Percentiles rank a stretch among this genome's conserved stretches.
Conservation (phyloP, 2,888 invertebrate genomes). For the Ephialtes manifestator region DNA sequence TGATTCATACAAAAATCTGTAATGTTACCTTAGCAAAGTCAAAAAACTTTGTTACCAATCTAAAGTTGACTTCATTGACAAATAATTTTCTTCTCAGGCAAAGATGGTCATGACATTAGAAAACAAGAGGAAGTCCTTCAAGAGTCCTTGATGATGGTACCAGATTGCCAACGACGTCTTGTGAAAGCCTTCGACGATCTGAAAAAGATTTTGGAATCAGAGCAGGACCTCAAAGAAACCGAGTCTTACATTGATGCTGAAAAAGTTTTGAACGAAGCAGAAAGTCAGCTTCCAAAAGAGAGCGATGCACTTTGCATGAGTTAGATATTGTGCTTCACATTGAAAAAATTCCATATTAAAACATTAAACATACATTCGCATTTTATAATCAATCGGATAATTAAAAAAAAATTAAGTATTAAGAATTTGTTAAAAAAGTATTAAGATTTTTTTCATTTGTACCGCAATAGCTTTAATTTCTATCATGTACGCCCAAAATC, state of each 20-base stretch:
- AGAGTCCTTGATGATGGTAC: constrained; percentile 97
- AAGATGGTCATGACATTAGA: constrained; percentile 92
- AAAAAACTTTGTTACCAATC: background rate
- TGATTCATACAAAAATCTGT: too few species aligned
- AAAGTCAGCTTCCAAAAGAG: constrained; percentile 79
- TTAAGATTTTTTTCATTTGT: constrained; percentile 8
- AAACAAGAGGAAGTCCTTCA: constrained; percentile 96
- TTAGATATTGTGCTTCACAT: constrained; percentile 10
- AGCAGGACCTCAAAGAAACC: constrained; percentile 92
- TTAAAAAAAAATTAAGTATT: constrained; percentile 14
- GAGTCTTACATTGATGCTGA: constrained; percentile 91
- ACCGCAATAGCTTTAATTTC: constrained; percentile 29
- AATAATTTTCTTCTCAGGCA: constrained; percentile 85
- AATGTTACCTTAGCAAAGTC: too few species aligned
- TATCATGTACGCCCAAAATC: constrained; percentile 55
- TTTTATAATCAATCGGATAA: constrained; percentile 32
- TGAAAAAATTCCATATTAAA: constrained; percentile 33
- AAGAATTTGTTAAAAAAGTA: too few species aligned
- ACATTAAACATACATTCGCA: constrained; percentile 56
- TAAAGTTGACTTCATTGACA: background rate
- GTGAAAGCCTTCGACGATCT: constrained; percentile 92
- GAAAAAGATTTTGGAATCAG: constrained; percentile 90
- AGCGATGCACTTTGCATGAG: constrained; percentile 71
- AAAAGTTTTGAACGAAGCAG: constrained; percentile 88
- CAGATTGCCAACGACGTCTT: constrained; percentile 94